Evolutionary conservation across 2,888 invertebrate species (phyloP).

Genomic region (Leucozona laternaria): DNA sequence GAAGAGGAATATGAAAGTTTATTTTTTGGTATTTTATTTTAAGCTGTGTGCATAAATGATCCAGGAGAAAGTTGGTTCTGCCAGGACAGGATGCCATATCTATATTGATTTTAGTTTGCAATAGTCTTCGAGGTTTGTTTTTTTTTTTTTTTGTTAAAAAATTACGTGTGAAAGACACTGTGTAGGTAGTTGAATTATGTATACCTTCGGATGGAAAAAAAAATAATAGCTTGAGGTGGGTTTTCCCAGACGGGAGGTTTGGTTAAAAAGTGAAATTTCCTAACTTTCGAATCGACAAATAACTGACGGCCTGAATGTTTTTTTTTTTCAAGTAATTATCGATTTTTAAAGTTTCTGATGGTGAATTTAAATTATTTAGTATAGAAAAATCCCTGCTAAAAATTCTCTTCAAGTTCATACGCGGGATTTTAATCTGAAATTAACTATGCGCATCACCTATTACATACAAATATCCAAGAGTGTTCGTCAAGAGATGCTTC

Average conservation of each 20-base stretch:
- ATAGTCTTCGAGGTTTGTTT: neutral
- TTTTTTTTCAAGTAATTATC: no score
- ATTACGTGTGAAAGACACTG: neutral
- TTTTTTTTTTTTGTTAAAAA: neutral
- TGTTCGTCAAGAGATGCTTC: no score
- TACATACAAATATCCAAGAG: no score
- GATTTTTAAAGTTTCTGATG: no score
- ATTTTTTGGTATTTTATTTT: neutral
- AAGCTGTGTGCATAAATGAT: slow-evolving; percentile 19
- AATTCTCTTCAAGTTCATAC: no score
- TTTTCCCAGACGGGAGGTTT: neutral
- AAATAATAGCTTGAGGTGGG: neutral
- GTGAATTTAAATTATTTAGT: no score
- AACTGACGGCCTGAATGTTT: no score
- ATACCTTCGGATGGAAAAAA: neutral
- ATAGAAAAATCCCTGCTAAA: no score
- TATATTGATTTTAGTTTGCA: slow-evolving; percentile 21
- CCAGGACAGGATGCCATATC: neutral
- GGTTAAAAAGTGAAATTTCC: slow-evolving; percentile 17
- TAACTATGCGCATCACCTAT: no score
- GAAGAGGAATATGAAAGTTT: slow-evolving; percentile 16
- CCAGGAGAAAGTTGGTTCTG: slow-evolving; percentile 11
- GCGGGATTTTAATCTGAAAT: no score
- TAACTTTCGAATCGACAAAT: neutral
- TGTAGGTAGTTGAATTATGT: neutral